These are phyloP conservation scores for Heliconius himera DNA, from an alignment of 1,140 invertebrate genomes.

Conservation along the genomic window DNA sequence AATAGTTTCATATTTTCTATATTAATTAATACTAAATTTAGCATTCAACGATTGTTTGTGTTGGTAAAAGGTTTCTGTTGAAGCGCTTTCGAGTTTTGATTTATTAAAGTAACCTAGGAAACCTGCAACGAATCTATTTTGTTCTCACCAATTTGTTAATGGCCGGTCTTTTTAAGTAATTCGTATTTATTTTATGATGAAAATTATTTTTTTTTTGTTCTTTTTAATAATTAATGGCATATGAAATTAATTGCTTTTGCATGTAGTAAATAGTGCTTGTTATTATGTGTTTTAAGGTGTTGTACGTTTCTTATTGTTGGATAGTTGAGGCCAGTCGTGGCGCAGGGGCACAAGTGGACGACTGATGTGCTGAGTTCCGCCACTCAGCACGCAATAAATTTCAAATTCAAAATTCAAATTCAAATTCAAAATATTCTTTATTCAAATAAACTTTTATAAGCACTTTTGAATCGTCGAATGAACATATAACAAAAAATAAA, in stretches of 20 bases:
- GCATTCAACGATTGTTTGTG: not conserved
- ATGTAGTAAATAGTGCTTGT: too few relatives aligned
- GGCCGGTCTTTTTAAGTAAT: not conserved
- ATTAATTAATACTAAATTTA: constrained; percentile 4
- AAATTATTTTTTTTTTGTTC: not conserved
- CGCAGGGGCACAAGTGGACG: too few relatives aligned
- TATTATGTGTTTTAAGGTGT: too few relatives aligned
- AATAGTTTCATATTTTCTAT: not conserved
- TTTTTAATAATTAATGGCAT: not conserved
- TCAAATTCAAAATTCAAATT: too few relatives aligned
- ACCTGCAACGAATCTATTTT: constrained; percentile 2
- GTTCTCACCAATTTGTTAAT: constrained; percentile 2
- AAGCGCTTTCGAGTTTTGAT: constrained; percentile 7
- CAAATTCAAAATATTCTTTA: too few relatives aligned
- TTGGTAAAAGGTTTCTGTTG: not conserved
- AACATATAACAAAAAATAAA: too few relatives aligned
- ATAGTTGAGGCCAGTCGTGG: too few relatives aligned
- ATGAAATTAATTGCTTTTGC: not conserved
- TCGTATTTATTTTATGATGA: not conserved
- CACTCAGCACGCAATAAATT: too few relatives aligned
- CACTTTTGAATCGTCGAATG: too few relatives aligned
- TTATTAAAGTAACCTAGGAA: constrained; percentile 8
- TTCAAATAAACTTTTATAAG: too few relatives aligned
- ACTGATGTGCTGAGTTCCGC: too few relatives aligned
- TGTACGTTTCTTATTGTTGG: too few relatives aligned